Base-by-base conservation (phyloP, 1,140 invertebrate species). In the Bombus difficillimus region DNA sequence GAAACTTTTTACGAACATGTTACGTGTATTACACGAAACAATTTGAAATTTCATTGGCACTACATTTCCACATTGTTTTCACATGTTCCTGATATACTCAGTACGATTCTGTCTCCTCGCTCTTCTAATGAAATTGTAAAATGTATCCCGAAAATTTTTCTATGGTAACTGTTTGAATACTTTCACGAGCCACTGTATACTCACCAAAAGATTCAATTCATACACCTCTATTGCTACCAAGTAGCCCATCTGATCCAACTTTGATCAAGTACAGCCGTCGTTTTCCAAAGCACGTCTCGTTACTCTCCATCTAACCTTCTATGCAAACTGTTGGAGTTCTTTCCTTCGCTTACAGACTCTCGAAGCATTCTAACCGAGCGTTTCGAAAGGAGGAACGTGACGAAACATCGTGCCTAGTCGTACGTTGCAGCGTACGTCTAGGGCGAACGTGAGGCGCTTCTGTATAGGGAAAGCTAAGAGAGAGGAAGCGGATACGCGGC, bases 351-450 rank as follows among this genome's bases (percentile, higher is more conserved):
- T 34, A 18, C 32, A 34, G 32, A 25, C 41, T 32, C 57, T 4
- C 57, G 57, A 32, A n/a, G 57, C 75, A 78, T 64, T 41, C 10
- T 13, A 41, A 41, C 25, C 57, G 75, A 64, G 37, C 43, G 34
- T 47, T 69, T 69, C 22, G 32, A 77, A 75, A 57, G 32, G n/a
- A 75, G 37, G 13, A 18, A 69, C 78, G 66, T 73, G 80, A 53
- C 72, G 71, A 74, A 53, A 75, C 41, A 47, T 76, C 12, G n/a
- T 9, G 34, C 34, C 12, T 25, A 22, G 5, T 53, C 34, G 57
- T 41, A 28, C 32, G 69, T 3, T 53, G 18, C 47, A 53, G 6
- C 47, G 47, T 53, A 53, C 69, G 80, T 62, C 47, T 28, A 6
- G 25, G 8, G 13, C 15, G 57, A 47, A 64, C 43, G 39, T 22